Conservation (phyloP, 1,140 invertebrate species). For the Drosophila lini region DNA sequence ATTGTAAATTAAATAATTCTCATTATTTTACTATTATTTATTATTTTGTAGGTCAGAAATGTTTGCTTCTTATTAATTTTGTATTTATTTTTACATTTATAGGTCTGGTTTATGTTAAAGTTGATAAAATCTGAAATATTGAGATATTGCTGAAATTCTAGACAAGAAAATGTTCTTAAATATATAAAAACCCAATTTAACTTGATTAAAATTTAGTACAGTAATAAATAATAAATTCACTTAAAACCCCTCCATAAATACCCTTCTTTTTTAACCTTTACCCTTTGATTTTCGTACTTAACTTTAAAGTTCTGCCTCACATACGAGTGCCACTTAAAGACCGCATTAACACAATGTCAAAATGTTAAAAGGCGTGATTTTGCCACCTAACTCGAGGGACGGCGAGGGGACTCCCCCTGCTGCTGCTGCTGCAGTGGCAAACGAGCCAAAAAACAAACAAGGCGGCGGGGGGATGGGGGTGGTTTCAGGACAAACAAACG, state of each 20-base stretch:
- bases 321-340: constrained; percentile 52
- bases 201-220: too few relatives aligned
- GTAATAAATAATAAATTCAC: neutral
- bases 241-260: neutral
- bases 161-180: too few relatives aligned
- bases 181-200: too few relatives aligned
- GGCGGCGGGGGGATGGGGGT: neutral
- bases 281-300: neutral
- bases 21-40: neutral
- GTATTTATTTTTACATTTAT: neutral
- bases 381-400: constrained; percentile 33
- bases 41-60: neutral
- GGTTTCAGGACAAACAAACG: constrained; percentile 63
- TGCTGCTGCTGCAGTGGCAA: constrained; percentile 41
- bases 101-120: too few relatives aligned
- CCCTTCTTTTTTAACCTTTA: neutral
- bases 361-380: constrained; percentile 80
- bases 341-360: constrained; percentile 81
- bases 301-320: constrained; percentile 21
- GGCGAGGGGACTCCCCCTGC: neutral
- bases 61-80: neutral
- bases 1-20: too few relatives aligned
- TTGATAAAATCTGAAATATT: too few relatives aligned
- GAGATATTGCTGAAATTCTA: too few relatives aligned
- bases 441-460: constrained; percentile 46